phyloP scores from a whole-genome alignment of 2,797 vertebrate genomes.

The Danio tinwini region DNA sequence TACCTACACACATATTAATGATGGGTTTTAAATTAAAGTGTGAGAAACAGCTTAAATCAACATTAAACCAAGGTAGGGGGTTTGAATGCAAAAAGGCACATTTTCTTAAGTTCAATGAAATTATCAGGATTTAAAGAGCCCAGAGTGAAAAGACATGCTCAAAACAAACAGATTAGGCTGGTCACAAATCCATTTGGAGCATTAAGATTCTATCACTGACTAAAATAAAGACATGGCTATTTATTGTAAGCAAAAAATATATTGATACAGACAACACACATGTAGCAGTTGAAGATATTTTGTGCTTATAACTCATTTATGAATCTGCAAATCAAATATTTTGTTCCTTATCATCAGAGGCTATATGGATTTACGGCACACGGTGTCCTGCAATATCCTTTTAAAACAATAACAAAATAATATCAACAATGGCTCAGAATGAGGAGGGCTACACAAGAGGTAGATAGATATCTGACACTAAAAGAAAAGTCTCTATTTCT shows the following conservation, averaged over 20 bases:
- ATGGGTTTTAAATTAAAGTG: background rate
- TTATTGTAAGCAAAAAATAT: background rate
- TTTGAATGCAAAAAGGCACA: background rate
- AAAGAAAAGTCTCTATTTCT: background rate
- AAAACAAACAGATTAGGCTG: background rate
- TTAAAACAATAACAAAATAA: conserved; percentile 7
- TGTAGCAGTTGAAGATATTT: background rate
- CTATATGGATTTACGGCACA: background rate
- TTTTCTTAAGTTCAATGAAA: background rate
- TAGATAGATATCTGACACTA: conserved; percentile 3
- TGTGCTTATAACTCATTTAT: background rate
- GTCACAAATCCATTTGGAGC: background rate
- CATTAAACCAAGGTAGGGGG: background rate
- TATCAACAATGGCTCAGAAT: conserved; percentile 2
- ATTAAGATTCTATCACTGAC: background rate
- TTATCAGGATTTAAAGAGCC: background rate
- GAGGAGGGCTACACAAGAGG: background rate
- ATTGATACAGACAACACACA: background rate
- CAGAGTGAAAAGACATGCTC: background rate
- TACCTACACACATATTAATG: background rate
- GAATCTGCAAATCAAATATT: background rate
- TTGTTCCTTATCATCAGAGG: background rate
- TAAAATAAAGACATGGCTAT: background rate
- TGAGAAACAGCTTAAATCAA: background rate
- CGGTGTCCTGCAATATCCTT: background rate